Evolutionary conservation across 2,797 vertebrate species (phyloP), one percentile per base, ranked within the genome.

Genomic region (Lagodon rhomboides): DNA sequence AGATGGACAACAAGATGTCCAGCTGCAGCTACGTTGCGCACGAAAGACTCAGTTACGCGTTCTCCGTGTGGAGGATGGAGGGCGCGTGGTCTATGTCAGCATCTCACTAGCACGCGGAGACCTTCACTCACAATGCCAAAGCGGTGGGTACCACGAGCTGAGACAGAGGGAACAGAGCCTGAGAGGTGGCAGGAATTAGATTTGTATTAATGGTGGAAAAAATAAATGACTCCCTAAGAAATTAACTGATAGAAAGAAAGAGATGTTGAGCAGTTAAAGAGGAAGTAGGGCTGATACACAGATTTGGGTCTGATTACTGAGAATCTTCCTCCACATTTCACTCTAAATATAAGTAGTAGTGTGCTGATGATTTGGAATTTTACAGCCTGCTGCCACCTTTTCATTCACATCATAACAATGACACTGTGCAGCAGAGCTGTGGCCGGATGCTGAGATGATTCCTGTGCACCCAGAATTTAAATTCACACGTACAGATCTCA

Each of bases 31-130:
- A 96, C 90, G 96, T 96, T 22, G 96, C 96, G 89, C 95, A 96
- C 93, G 96, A 96, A 82, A 95, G 95, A 92, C 95, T 96, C 87
- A 96, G 96, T 91, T 96, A 96, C 87, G 96, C 96, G 17, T 96
- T 96, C 91, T 96, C 96, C 5, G 96, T 96, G 90, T 96, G 96
- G 96, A 93, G 96, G 93, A 96, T 96, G 96, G 96, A 96, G 90
- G 96, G 96, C 55, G 96, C 96, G 1, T 96, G 96, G 96, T 96
- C 96, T 15, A 96, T 96, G 96, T 96, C 96, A 68, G 95, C 96
- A 62, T 90, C 95, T 55, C 96, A 96, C 93, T 96, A 95, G 89
- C 89, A 64, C 27, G 77, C 60, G 25, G 73, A 65, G 85, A 84
- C 66, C 77, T 71, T 53, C 79, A 79, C 62, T 56, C 3, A 60